Evolutionary conservation across 1,140 invertebrate genomes (phyloP), one percentile per base, ranked within the genome.

Genomic region (Bombus terrestris): DNA sequence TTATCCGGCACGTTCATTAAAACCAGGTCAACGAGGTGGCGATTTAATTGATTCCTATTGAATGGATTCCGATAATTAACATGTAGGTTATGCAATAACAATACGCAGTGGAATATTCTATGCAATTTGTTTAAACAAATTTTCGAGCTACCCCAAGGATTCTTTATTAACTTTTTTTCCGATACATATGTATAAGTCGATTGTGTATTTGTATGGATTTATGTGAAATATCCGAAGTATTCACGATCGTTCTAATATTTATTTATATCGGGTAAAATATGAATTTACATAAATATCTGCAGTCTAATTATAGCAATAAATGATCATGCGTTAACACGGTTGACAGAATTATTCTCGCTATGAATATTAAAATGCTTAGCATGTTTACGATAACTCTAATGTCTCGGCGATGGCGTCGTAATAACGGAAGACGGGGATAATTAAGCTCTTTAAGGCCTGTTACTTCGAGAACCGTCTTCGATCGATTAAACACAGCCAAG

Each of bases 381-480:
- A n/a, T 62, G 59, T 62, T 62, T 62, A n/a, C 59, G 28, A 62
- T 12, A n/a, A 62, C 28, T 62, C 59, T 4, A 10, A 28, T 12
- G 12, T 43, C 53, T n/a, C 47, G 53, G 6, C 32, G n/a, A 12
- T n/a, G 47, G 9, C 15, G 39, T 43, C 18, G n/a, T 75, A 76
- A 43, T 53, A 39, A 25, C 62, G 68, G 72, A 62, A 57, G 43
- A 77, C 22, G 62, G 22, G 47, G 81, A 37, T 64, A 83, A 84
- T 79, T 72, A 64, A 80, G 74, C 75, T 72, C 39, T 39, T 84
- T 78, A 84, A 78, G 75, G 32, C n/a, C 32, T 64, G 53, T 71
- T 53, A 53, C 25, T 47, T 22, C 1, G 32, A 43, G 41, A 47
- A 77, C 62, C 13, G 22, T 53, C 35, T 39, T 37, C 37, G 62